These are phyloP conservation scores for Pseudococcus jackbeardsleyi DNA, from an alignment of 2,888 invertebrate genomes.

Conservation along the genomic window DNA sequence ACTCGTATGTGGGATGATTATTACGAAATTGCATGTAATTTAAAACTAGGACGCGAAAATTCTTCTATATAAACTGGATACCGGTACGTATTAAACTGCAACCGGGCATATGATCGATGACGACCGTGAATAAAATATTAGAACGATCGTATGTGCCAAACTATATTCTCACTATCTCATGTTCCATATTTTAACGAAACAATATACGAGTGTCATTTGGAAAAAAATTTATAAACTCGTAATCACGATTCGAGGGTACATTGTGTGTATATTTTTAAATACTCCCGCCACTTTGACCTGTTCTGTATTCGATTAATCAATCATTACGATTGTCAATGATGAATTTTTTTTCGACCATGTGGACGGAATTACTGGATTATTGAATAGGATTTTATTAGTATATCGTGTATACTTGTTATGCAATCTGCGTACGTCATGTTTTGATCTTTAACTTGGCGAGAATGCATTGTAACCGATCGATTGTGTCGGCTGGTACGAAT, in stretches of 20 bases:
- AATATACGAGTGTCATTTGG: background rate
- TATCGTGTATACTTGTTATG: slow-evolving; percentile 16
- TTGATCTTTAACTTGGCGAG: slow-evolving; percentile 44
- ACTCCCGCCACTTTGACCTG: background rate
- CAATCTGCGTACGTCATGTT: slow-evolving; percentile 37
- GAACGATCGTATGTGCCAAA: background rate
- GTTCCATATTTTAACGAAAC: slow-evolving; percentile 21
- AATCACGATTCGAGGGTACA: background rate
- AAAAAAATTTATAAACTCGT: slow-evolving; percentile 15
- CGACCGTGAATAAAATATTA: background rate
- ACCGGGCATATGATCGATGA: slow-evolving; percentile 24
- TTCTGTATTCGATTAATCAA: slow-evolving; percentile 59
- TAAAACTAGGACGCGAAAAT: slow-evolving; percentile 35
- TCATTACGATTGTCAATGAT: slow-evolving; percentile 49
- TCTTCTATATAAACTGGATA: background rate
- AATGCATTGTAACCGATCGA: slow-evolving; percentile 20
- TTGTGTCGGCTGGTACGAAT: slow-evolving; percentile 20
- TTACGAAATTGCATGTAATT: slow-evolving; percentile 42
- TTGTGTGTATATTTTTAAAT: background rate
- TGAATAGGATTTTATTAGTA: slow-evolving; percentile 17
- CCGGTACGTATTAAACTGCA: background rate
- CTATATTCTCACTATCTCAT: background rate
- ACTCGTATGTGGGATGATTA: slow-evolving; percentile 52
- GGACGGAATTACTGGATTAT: background rate
- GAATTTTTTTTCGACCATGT: slow-evolving; percentile 8